phyloP scores from a whole-genome alignment of 1,140 invertebrate genomes.

The Ctenoplectra terminalis region DNA sequence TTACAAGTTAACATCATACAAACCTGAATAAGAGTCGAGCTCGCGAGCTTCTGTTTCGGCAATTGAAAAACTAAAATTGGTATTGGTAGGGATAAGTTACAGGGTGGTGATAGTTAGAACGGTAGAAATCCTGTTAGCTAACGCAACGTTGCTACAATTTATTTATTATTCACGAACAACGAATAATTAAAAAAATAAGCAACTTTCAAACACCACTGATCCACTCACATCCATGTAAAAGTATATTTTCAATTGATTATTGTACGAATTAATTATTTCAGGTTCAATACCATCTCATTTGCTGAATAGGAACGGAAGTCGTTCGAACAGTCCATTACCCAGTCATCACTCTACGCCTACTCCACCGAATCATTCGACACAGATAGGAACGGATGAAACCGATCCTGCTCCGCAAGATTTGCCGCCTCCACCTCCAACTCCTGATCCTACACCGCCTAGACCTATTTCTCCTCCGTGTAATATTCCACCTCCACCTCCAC shows the following conservation, averaged over 20 bases:
- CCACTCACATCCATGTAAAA: not conserved
- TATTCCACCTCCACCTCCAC: constrained; percentile 84
- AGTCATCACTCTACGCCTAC: constrained; percentile 85
- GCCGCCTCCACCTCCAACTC: constrained; percentile 83
- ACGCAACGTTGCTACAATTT: too few relatives aligned
- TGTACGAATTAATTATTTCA: constrained; percentile 66
- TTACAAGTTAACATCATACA: too few relatives aligned
- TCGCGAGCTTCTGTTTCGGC: too few relatives aligned
- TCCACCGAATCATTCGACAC: constrained; percentile 78
- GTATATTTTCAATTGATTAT: not conserved
- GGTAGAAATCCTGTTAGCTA: too few relatives aligned
- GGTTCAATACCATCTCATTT: constrained; percentile 83
- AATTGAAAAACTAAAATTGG: too few relatives aligned
- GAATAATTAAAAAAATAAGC: too few relatives aligned
- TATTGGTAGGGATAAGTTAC: too few relatives aligned
- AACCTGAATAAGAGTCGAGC: too few relatives aligned
- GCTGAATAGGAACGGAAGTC: constrained; percentile 80
- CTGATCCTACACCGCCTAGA: constrained; percentile 85
- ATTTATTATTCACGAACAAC: too few relatives aligned
- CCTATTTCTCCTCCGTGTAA: constrained; percentile 83
- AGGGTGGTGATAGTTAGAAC: too few relatives aligned
- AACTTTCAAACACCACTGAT: too few relatives aligned
- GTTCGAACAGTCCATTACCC: constrained; percentile 80
- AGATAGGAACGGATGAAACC: constrained; percentile 77
- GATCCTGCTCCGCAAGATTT: constrained; percentile 79